A percentile compares a stretch with the other conserved stretches of the same genome.
Conservation (phyloP, 2,888 invertebrate genomes). For the Melanotus villosus region DNA sequence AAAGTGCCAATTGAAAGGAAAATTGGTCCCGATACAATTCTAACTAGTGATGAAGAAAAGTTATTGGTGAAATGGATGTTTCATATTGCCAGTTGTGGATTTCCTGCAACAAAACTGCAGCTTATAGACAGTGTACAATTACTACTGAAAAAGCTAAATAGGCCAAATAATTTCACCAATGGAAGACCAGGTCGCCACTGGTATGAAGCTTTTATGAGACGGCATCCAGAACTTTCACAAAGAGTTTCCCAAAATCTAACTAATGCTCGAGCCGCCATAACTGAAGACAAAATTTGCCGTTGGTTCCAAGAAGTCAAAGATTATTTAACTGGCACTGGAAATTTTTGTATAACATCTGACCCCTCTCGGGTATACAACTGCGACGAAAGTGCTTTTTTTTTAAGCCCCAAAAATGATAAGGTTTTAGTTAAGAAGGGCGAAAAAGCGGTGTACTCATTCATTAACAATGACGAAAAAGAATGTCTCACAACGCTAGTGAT, state of each 20-base stretch:
- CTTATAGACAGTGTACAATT: constrained; percentile 27
- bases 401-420: too few relatives aligned
- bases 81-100: constrained; percentile 15
- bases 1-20: too few relatives aligned
- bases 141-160: neutral
- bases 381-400: too few relatives aligned
- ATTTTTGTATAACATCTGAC: too few relatives aligned
- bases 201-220: constrained; percentile 49
- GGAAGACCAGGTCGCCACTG: constrained; percentile 47
- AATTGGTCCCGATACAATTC: too few relatives aligned
- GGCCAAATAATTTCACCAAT: neutral
- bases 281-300: constrained; percentile 48
- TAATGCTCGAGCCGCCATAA: constrained; percentile 53
- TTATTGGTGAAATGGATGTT: constrained; percentile 22
- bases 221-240: constrained; percentile 52
- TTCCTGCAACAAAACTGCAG: constrained; percentile 34
- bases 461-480: too few relatives aligned
- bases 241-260: constrained; percentile 57
- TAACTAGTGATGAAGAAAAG: constrained; percentile 20
- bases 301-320: constrained; percentile 58
- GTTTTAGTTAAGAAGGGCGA: too few relatives aligned
- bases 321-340: too few relatives aligned
- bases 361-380: too few relatives aligned
- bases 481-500: too few relatives aligned
- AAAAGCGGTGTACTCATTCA: too few relatives aligned